Percentiles rank a stretch among this genome's conserved stretches.
Evolutionary conservation across 2,888 invertebrate species (phyloP).

Genomic region (Meandrusa payeni): DNA sequence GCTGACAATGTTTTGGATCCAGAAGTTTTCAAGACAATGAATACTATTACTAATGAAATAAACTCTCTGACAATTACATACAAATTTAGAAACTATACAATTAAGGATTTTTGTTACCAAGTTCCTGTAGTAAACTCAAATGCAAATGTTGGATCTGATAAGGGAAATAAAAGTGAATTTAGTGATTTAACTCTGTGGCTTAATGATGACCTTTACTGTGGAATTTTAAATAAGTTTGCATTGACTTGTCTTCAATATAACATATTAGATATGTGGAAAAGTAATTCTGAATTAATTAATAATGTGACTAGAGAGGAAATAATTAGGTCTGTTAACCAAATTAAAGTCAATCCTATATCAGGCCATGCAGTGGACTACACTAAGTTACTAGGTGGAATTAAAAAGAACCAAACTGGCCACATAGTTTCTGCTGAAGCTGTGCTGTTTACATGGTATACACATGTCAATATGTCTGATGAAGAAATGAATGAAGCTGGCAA

Average conservation of each 20-base stretch:
- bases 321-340: constrained; percentile 79
- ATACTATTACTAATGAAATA: constrained; percentile 75
- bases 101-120: constrained; percentile 66
- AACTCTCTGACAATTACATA: constrained; percentile 53
- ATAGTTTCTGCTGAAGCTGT: constrained; percentile 84
- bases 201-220: constrained; percentile 82
- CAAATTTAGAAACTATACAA: constrained; percentile 41
- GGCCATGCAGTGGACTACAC: constrained; percentile 84
- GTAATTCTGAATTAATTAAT: constrained; percentile 72
- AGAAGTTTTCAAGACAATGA: constrained; percentile 72
- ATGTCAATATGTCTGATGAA: constrained; percentile 84
- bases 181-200: constrained; percentile 81
- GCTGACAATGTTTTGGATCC: constrained; percentile 85
- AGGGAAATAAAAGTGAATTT: constrained; percentile 45
- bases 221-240: constrained; percentile 81
- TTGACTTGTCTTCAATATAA: constrained; percentile 83
- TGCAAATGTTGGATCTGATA: constrained; percentile 46
- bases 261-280: constrained; percentile 87
- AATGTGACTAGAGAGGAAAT: constrained; percentile 82
- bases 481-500: constrained; percentile 85
- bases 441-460: constrained; percentile 82
- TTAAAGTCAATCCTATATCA: constrained; percentile 81
- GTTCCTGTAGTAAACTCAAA: constrained; percentile 61
- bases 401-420: constrained; percentile 79
- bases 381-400: constrained; percentile 82